Base-by-base conservation (phyloP, 2,113 vertebrate genomes). In the Poeciliopsis occidentalis region DNA sequence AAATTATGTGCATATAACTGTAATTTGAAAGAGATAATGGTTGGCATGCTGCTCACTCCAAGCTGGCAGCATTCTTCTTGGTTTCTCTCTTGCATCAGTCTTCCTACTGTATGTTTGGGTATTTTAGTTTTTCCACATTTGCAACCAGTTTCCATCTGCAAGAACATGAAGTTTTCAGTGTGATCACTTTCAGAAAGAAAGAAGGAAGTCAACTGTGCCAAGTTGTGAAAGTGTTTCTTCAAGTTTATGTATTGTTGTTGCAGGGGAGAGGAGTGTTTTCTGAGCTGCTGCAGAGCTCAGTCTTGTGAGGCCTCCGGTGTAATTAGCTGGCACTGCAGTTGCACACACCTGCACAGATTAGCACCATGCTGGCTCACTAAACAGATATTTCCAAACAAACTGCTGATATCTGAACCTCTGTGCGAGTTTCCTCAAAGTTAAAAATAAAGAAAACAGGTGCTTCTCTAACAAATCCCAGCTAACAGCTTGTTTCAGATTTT, bases 311-410 rank as follows among this genome's bases (percentile, higher is more conserved):
- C 39, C 24, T 29, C 64, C 82, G 79, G 86, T 68, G 78, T 94
- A 94, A 96, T 96, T 95, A 95, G 92, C 85, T 89, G 90, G 83
- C 74, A 87, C 64, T 67, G 47, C 31, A 67, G 92, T 87, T 75
- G 67, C 47, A 69, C 89, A 94, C 93, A 94, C 94, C 94, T 96
- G 88, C 79, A 79, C 87, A 87, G 84, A 93, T 89, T 93, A 91
- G 87, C 91, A 82, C 88, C 44, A 6, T 19, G 17, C 44, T 47
- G 44, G 44, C 44, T 47, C 44, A 47, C 41, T 95, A 96, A 97
- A 95, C 96, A 95, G 95, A 95, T 90, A 95, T 95, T 96, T 97
- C 96, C 95, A 96, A 89, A 92, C 95, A 95, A 96, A 94, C 92
- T 87, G 71, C 79, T 92, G 95, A 92, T 95, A 96, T 94, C 95